Percentiles rank a stretch among this genome's conserved stretches.
phyloP scores from a whole-genome alignment of 2,888 invertebrate genomes.

The Blastobasis lacticolella region DNA sequence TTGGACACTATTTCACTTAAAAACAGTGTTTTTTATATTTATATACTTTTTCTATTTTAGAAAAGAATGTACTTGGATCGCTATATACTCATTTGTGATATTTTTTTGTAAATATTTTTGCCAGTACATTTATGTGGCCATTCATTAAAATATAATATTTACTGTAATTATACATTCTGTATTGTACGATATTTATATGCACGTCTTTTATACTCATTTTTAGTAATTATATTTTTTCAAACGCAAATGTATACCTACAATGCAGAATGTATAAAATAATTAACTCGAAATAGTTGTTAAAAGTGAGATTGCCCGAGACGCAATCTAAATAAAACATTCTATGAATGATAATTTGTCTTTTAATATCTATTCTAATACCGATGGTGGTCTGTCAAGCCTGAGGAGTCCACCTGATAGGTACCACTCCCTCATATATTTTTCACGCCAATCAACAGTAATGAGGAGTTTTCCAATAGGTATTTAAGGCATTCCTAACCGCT shows the following conservation, averaged over 20 bases:
- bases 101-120: constrained; percentile 57
- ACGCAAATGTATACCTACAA: constrained; percentile 13
- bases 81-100: constrained; percentile 57
- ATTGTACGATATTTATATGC: constrained; percentile 5
- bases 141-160: constrained; percentile 32
- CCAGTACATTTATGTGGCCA: constrained; percentile 58
- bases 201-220: constrained; percentile 8
- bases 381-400: too few relatives aligned
- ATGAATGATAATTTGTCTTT: constrained; percentile 55
- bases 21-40: too few relatives aligned
- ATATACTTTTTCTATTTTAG: too few relatives aligned
- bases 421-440: too few relatives aligned
- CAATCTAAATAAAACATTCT: constrained; percentile 67
- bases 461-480: too few relatives aligned
- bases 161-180: constrained; percentile 14
- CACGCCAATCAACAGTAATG: too few relatives aligned
- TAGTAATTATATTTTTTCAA: constrained; percentile 18
- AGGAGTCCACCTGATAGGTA: too few relatives aligned
- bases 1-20: too few relatives aligned
- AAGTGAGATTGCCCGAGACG: constrained; percentile 45
- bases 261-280: constrained; percentile 31
- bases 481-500: too few relatives aligned
- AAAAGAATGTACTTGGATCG: too few relatives aligned
- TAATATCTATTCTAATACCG: constrained; percentile 17
- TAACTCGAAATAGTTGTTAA: too few relatives aligned